A percentile compares a stretch with the other conserved stretches of the same genome.
Evolutionary conservation across 2,888 invertebrate species (phyloP).

Genomic region (Acanthacorydalis orientalis): DNA sequence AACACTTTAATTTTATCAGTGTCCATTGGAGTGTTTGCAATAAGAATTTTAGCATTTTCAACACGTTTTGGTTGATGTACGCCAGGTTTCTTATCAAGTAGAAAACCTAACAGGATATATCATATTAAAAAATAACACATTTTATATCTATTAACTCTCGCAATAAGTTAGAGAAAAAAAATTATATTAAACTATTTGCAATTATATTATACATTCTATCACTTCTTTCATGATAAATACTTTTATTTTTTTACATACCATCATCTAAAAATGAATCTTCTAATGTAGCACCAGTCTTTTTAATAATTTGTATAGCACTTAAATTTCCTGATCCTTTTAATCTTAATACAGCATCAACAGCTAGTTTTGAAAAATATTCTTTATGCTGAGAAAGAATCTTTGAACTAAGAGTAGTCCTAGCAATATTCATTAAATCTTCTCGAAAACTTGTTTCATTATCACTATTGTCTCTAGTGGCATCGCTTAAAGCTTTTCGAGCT

Average conservation of each 20-base stretch:
- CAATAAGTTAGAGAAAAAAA: too few relatives aligned
- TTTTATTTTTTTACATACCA: conserved; percentile 30
- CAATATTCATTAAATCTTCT: conserved; percentile 88
- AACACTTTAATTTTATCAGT: conserved; percentile 99
- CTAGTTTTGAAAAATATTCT: conserved; percentile 86
- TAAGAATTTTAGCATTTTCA: conserved; percentile 90
- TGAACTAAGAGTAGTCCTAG: conserved; percentile 91
- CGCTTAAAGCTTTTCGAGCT: conserved; percentile 66
- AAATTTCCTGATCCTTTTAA: conserved; percentile 92
- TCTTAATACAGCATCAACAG: conserved; percentile 88
- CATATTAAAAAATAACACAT: too few relatives aligned
- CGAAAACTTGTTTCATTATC: conserved; percentile 59
- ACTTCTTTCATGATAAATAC: too few relatives aligned
- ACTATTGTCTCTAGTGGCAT: conserved; percentile 69
- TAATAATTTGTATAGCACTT: conserved; percentile 93
- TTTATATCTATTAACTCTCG: too few relatives aligned
- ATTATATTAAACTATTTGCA: too few relatives aligned
- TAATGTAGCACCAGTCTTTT: conserved; percentile 85
- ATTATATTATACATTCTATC: too few relatives aligned
- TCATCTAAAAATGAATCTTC: conserved; percentile 93
- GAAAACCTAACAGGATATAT: conserved; percentile 35
- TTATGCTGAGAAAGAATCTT: conserved; percentile 96
- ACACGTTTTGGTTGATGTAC: conserved; percentile 93
- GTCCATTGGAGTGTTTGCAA: conserved; percentile 99
- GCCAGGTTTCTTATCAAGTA: conserved; percentile 93